Percentiles rank a stretch among this genome's conserved stretches.
Evolutionary conservation across 2,797 vertebrate genomes (phyloP).

Genomic region (Anniella stebbinsi): DNA sequence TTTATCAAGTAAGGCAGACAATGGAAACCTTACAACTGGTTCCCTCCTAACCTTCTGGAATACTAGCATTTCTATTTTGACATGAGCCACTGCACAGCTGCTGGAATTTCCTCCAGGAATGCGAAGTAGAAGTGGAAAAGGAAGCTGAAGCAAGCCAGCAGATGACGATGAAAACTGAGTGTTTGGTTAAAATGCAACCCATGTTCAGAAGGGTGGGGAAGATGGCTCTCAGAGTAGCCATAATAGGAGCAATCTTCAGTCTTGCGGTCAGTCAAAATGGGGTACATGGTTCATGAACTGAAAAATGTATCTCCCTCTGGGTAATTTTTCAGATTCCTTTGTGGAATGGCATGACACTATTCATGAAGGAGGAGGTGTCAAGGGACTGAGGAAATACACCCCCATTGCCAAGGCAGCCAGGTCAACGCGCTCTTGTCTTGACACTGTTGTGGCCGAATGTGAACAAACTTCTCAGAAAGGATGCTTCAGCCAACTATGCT

Average conservation of each 20-base stretch:
- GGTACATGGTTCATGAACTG: background rate
- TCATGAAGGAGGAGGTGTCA: background rate
- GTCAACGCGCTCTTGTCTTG: background rate
- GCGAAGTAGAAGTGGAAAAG: background rate
- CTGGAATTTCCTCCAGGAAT: background rate
- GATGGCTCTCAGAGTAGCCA: no score
- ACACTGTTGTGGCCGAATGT: background rate
- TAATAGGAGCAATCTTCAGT: background rate
- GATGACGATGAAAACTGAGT: background rate
- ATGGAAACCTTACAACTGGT: background rate
- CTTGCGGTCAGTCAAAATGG: background rate
- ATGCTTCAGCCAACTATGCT: constrained; percentile 12
- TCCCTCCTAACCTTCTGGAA: constrained; percentile 17
- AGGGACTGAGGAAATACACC: background rate
- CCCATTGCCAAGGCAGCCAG: background rate
- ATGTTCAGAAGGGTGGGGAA: background rate
- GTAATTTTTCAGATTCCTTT: background rate
- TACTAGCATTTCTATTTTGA: constrained; percentile 22
- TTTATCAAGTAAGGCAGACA: constrained; percentile 28
- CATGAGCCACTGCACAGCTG: background rate
- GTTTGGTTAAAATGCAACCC: background rate
- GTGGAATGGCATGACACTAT: background rate
- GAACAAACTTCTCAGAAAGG: background rate
- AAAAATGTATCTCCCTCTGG: background rate
- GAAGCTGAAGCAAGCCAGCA: background rate